Base-by-base conservation (phyloP, 2,888 invertebrate genomes). In the Agrilus cyanescens region DNA sequence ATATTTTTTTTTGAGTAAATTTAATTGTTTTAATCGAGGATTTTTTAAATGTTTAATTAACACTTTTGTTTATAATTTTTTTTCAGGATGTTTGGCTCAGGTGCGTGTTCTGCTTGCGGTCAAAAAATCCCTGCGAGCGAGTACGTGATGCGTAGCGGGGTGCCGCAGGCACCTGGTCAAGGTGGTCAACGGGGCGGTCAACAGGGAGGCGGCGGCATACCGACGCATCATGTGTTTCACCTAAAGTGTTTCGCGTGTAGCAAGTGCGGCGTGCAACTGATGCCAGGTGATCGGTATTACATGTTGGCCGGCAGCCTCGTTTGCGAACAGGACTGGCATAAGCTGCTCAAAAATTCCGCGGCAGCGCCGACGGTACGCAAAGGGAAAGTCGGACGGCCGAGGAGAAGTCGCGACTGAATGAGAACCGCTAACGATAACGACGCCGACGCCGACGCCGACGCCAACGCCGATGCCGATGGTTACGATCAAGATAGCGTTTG, bases 301-400 rank as follows among this genome's bases (percentile, higher is more conserved):
- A 80, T 93, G 75, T 74, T 93, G 57, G 85, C 87, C 62, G 93
- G 91, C 53, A 83, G 82, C 62, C 76, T 91, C 63, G 85, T 93
- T 52, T 94, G 94, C 74, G 94, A 94, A 71, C 86, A 90, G 70
- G 93, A 94, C 73, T 93, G 89, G 83, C 87, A 90, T 70, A 91
- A 91, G 71, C 49, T 53, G 41, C 50, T 54, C 32, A 77, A 74
- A 55, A 80, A 80, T 54, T 79, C 76, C 61, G 72, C 76, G 52
- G 70, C 74, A 56, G 79, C 81, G 54, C 69, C 74, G 49, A 73
- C 78, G 50, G 82, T 85, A 58, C 79, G 88, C 69, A 89, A 89
- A 73, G 88, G 88, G 69, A 89, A 89, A 70, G 85, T 85, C 59
- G 89, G 88, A 47, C 76, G 89, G 62, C 89, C 89, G 66, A 79